Evolutionary conservation across 2,888 invertebrate genomes (phyloP), one percentile per base, ranked within the genome.

Genomic region (Thysanoteuthis rhombus): DNA sequence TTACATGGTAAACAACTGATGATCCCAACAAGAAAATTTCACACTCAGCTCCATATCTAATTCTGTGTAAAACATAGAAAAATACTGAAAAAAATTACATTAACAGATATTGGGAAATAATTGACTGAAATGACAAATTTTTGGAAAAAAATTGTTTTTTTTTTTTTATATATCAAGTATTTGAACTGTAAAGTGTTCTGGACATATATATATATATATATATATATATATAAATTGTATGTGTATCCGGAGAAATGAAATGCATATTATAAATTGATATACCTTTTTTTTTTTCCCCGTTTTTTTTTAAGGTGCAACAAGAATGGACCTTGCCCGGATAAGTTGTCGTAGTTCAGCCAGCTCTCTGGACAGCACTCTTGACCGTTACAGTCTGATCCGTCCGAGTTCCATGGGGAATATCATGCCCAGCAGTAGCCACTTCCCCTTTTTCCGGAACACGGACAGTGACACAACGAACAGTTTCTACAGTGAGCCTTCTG

Each of bases 261-360:
- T 91, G 5, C 40, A 36, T 91, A 16, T 25, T 4, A 0, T 40
- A 39, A 22, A 32, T 4, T 1, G 8, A 39, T 39, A 38, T 90
- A 36, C 38, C 5, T 90, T 32, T 90, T 32, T 89, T 39, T 16
- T 38, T 39, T 39, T 90, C 19, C 25, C 38, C 22, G 1, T 42
- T 5, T 92, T 8, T n/a, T 4, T 92, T 39, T 42, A 32, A 92
- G 92, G 92, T 52, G 42, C n/a, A 36, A 45, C 92, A n/a, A 28
- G 92, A 52, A 52, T 45, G 38, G 92, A 92, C 12, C 32, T 25
- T 36, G 38, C 52, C 32, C 45, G 92, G 8, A n/a, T 92, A 45
- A 92, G 92, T 52, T 52, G n/a, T 45, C 52, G 92, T 16, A 92
- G 92, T 52, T 92, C 92, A 19, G 92, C 92, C 92, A 92, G 92